A percentile compares a stretch with the other conserved stretches of the same genome.
Evolutionary conservation across 2,113 vertebrate genomes (phyloP).

Genomic region (Pyrgilauda ruficollis): DNA sequence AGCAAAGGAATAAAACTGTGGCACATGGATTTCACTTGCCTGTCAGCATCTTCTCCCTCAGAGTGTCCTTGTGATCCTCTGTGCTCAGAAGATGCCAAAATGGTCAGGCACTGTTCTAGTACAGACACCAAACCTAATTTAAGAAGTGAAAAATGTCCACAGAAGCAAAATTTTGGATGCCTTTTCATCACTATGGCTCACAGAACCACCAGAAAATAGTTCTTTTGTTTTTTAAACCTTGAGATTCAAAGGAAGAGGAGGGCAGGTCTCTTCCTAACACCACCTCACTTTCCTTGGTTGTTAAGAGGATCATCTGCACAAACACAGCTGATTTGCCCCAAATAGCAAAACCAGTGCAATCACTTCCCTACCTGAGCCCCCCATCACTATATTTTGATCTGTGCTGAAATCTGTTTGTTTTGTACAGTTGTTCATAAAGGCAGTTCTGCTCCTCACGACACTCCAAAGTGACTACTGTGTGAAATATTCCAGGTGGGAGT

Average conservation of each 20-base stretch:
- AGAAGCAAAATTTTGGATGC: neutral
- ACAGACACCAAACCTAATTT: neutral
- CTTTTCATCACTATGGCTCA: neutral
- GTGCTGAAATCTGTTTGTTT: neutral
- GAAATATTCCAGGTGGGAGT: neutral
- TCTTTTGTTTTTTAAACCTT: neutral
- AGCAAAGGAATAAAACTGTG: neutral
- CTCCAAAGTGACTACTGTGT: neutral
- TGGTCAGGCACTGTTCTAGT: neutral
- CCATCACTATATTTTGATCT: neutral
- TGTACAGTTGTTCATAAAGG: neutral
- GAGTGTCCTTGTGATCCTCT: neutral
- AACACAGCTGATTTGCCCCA: neutral
- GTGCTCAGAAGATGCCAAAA: neutral
- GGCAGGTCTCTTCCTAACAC: neutral
- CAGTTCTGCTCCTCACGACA: neutral
- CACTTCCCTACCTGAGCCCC: neutral
- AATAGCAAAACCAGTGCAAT: neutral
- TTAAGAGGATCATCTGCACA: neutral
- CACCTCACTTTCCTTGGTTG: neutral
- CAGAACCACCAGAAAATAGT: neutral
- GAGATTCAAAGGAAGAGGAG: neutral
- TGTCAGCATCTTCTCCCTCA: neutral
- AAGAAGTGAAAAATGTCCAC: neutral
- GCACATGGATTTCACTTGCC: neutral